Evolutionary conservation across 2,888 invertebrate genomes (phyloP), one percentile per base, ranked within the genome.

Genomic region (Polydrusus tereticollis): DNA sequence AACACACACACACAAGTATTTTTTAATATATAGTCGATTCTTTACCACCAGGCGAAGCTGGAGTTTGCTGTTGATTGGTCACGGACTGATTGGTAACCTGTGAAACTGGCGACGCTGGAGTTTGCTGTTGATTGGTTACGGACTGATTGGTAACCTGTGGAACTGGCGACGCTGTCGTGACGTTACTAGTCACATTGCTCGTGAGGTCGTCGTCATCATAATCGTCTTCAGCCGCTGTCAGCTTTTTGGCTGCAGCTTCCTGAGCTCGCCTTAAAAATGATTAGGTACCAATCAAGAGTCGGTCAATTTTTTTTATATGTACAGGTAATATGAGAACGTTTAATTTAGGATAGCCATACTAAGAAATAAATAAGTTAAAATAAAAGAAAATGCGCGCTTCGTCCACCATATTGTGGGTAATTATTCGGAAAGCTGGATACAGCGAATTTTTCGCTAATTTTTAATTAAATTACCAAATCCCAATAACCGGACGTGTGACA

Each of bases 231-330:
- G 81, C 80, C 33, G 66, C 70, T 6, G 82, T 82, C 60, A 84
- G 74, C 76, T 82, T 83, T 70, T 78, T 82, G 10, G 82, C 80
- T 16, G 82, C 83, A 18, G 79, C 78, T 72, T 82, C 81, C 75
- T 82, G 81, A 20, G 83, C 82, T 75, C 77, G 78, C 75, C 84
- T 84, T 70, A 62, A 78, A 60, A 67, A 73, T 70, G 60, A 57
- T 1, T 23, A 36, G 29, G 23, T 36, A 50, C 12, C n/a, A 10
- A 29, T 47, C 7, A 45, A 26, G 26, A 3, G 7, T 5, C 7
- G 26, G 26, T 7, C 26, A 26, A n/a, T n/a, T n/a, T n/a, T n/a
- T n/a, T n/a, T n/a, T n/a, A n/a, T n/a, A n/a, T n/a, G n/a, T n/a
- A n/a, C n/a, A n/a, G n/a, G n/a, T n/a, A n/a, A n/a, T n/a, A n/a